Evolutionary conservation across 2,888 invertebrate species (phyloP).

Genomic region (Tipula helvola): DNA sequence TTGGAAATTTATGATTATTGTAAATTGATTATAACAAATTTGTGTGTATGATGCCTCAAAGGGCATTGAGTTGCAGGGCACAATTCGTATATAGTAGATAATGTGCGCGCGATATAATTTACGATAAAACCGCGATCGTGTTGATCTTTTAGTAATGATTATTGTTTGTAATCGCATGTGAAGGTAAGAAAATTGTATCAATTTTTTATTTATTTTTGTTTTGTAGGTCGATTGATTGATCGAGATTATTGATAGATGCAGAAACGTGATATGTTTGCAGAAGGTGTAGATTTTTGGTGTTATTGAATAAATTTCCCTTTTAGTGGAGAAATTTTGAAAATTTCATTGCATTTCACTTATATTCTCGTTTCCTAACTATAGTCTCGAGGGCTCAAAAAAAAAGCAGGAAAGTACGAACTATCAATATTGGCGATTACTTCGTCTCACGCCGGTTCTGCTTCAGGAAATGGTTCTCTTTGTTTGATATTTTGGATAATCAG

Average conservation of each 20-base stretch:
- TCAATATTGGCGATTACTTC: too few species aligned
- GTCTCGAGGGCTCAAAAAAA: too few species aligned
- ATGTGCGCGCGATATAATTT: neutral
- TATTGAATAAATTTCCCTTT: neutral
- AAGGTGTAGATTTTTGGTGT: neutral
- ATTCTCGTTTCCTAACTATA: too few species aligned
- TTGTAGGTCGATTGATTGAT: neutral
- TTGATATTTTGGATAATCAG: too few species aligned
- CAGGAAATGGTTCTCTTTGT: too few species aligned
- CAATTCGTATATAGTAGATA: neutral
- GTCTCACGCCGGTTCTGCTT: too few species aligned
- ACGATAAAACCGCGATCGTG: neutral
- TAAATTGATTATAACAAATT: neutral
- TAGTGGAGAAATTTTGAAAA: neutral
- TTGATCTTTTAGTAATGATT: neutral
- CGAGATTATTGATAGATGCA: neutral
- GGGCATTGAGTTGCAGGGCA: neutral
- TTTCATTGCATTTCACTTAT: neutral
- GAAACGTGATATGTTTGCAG: neutral
- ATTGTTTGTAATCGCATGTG: neutral
- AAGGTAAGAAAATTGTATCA: neutral
- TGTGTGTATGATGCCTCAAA: neutral
- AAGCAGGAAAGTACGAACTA: too few species aligned
- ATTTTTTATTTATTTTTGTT: neutral
- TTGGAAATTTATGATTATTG: neutral